These are phyloP conservation scores for Cyclina sinensis DNA, from an alignment of 1,140 invertebrate genomes.

Conservation along the genomic window DNA sequence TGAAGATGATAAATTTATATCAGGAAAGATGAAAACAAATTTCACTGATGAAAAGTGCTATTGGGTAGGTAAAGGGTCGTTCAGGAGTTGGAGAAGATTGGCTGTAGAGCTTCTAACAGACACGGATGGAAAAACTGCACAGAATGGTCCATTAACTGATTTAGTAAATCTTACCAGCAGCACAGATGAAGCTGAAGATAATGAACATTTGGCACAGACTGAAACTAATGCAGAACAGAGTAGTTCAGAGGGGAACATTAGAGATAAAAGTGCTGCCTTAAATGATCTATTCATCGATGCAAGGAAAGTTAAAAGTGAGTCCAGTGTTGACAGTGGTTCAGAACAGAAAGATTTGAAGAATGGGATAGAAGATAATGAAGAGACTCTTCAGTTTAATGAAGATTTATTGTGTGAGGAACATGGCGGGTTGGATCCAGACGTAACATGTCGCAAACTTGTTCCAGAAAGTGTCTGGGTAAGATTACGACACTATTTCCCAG, in stretches of 20 bases:
- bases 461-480: constrained; percentile 88
- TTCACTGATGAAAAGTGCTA: constrained; percentile 76
- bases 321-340: constrained; percentile 31
- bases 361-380: constrained; percentile 79
- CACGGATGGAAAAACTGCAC: constrained; percentile 6
- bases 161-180: background rate
- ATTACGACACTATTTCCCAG: constrained; percentile 88
- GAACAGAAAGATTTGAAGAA: background rate
- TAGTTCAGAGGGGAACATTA: background rate
- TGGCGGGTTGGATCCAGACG: constrained; percentile 83
- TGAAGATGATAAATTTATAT: constrained; percentile 85
- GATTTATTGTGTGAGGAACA: constrained; percentile 88
- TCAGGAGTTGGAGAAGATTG: constrained; percentile 86
- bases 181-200: constrained; percentile 22
- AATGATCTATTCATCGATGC: constrained; percentile 66
- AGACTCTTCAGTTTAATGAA: constrained; percentile 87
- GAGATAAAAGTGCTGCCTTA: constrained; percentile 49
- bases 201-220: background rate
- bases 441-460: constrained; percentile 86
- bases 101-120: constrained; percentile 78
- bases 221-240: background rate
- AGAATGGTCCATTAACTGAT: constrained; percentile 8
- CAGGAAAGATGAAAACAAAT: constrained; percentile 76
- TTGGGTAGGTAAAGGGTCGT: constrained; percentile 87
- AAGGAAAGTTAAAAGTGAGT: constrained; percentile 56